phyloP scores from a whole-genome alignment of 1,140 invertebrate genomes.

The Idris sp. region DNA sequence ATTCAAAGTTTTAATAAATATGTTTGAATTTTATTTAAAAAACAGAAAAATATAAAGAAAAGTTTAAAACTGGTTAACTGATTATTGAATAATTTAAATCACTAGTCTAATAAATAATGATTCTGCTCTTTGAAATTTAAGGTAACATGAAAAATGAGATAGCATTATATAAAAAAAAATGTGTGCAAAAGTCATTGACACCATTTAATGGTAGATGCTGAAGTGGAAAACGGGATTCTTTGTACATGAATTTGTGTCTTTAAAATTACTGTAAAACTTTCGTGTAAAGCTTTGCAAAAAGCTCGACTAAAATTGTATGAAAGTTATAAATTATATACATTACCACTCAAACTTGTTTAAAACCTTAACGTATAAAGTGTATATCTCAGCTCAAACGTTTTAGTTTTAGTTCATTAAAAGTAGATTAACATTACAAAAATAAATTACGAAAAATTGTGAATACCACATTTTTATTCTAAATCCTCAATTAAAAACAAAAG shows the following conservation, averaged over 20 bases:
- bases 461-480: too few relatives aligned
- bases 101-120: slow-evolving; percentile 1
- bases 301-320: slow-evolving; percentile 1
- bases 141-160: neutral
- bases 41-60: too few relatives aligned
- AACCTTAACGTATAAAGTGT: neutral
- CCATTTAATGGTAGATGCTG: slow-evolving; percentile 37
- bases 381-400: neutral
- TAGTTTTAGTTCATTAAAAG: too few relatives aligned
- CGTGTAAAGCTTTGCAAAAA: neutral
- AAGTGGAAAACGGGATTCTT: slow-evolving; percentile 33
- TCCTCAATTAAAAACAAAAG: too few relatives aligned
- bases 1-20: neutral
- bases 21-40: too few relatives aligned
- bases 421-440: too few relatives aligned
- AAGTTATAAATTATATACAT: slow-evolving; percentile 17
- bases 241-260: slow-evolving; percentile 19
- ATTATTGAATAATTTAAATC: neutral
- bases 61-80: too few relatives aligned
- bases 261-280: slow-evolving; percentile 24
- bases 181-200: slow-evolving; percentile 44
- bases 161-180: slow-evolving; percentile 12
- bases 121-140: slow-evolving; percentile 1
- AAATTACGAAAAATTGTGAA: too few relatives aligned
- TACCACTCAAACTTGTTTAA: slow-evolving; percentile 3